phyloP scores from a whole-genome alignment of 2,888 invertebrate species.

The Macaria liturata region DNA sequence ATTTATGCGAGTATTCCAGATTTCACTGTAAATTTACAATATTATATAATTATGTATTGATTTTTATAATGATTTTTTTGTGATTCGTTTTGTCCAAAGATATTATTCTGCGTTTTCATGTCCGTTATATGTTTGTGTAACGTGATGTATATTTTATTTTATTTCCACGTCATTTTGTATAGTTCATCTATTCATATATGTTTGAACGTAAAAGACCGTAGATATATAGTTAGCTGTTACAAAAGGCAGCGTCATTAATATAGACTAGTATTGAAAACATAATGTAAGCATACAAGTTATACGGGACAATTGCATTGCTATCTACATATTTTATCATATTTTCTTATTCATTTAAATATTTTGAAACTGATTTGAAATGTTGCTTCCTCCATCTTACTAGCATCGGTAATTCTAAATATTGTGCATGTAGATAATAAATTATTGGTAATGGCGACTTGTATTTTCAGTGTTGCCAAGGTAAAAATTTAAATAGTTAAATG shows the following conservation, averaged over 20 bases:
- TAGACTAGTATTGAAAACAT: conserved; percentile 43
- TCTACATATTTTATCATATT: conserved; percentile 25
- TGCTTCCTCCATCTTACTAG: background rate
- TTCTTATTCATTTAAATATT: background rate
- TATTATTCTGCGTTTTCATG: conserved; percentile 35
- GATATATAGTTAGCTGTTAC: conserved; percentile 35
- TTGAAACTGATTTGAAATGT: background rate
- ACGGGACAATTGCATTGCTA: conserved; percentile 35
- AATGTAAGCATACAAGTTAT: conserved; percentile 53
- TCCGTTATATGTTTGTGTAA: conserved; percentile 48
- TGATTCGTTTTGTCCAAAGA: conserved; percentile 60
- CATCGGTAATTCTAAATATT: conserved; percentile 16
- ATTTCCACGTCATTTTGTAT: conserved; percentile 1
- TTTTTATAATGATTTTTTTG: conserved; percentile 39
- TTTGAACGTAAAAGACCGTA: conserved; percentile 11
- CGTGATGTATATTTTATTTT: conserved; percentile 21
- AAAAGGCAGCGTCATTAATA: conserved; percentile 47
- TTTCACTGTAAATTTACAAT: conserved; percentile 14
- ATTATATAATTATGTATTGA: conserved; percentile 22
- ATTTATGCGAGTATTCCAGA: conserved; percentile 3
- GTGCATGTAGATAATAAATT: conserved; percentile 19
- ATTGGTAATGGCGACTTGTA: conserved; percentile 34
- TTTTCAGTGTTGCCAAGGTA: conserved; percentile 38
- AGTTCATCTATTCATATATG: conserved; percentile 24
- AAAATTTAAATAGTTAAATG: conserved; percentile 33